Conservation (phyloP, 2,888 invertebrate genomes). For the Trissolcus brochymenae region DNA sequence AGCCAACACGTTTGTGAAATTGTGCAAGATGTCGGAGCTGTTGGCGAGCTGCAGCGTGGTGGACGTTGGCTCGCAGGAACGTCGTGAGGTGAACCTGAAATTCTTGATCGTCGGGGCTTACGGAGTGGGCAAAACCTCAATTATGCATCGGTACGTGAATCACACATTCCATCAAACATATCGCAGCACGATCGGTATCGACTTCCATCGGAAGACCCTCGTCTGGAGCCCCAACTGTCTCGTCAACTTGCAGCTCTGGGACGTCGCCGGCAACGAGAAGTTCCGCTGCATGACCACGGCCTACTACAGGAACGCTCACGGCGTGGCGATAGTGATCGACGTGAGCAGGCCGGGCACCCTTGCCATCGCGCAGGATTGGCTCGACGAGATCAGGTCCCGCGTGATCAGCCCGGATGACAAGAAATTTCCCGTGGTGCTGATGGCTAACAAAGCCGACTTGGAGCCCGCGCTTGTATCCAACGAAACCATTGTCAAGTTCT, state of each 20-base stretch:
- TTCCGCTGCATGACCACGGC: constrained; percentile 29
- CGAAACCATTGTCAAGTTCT: constrained; percentile 33
- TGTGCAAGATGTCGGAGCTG: background rate
- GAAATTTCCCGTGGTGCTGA: constrained; percentile 32
- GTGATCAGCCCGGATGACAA: constrained; percentile 14
- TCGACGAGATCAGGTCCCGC: constrained; percentile 21
- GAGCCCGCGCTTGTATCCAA: background rate
- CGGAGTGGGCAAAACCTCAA: constrained; percentile 45
- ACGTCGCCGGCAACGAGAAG: constrained; percentile 46
- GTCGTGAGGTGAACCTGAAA: constrained; percentile 19
- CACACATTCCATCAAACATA: background rate
- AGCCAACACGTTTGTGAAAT: background rate
- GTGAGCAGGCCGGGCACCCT: constrained; percentile 24
- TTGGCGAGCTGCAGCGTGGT: background rate
- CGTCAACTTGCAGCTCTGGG: constrained; percentile 42
- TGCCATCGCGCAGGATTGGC: constrained; percentile 21
- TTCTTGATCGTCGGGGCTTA: constrained; percentile 32
- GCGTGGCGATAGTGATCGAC: constrained; percentile 40
- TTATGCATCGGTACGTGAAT: constrained; percentile 28
- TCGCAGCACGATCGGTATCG: constrained; percentile 35
- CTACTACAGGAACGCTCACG: constrained; percentile 33
- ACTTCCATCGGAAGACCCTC: constrained; percentile 27
- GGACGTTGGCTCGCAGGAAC: constrained; percentile 7
- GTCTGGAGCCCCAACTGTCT: constrained; percentile 16
- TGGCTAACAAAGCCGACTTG: constrained; percentile 45